Evolutionary conservation across 2,113 vertebrate species (phyloP).

Genomic region (Ellobius talpinus): DNA sequence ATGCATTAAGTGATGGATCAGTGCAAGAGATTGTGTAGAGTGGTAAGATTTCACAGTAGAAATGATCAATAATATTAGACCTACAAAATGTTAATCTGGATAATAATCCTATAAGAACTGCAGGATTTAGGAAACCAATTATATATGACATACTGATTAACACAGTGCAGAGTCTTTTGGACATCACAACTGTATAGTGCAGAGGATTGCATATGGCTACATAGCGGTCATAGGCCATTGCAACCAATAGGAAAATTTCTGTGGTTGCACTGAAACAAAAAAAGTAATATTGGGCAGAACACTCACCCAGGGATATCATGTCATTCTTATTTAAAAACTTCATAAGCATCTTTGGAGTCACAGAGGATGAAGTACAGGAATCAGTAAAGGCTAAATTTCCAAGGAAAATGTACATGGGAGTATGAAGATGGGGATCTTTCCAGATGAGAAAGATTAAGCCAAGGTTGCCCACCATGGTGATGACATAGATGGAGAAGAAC

Average conservation of each 20-base stretch:
- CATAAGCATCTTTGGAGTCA: constrained; percentile 59
- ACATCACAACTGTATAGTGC: constrained; percentile 67
- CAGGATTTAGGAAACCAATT: constrained; percentile 52
- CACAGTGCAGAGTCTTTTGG: constrained; percentile 38
- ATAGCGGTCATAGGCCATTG: constrained; percentile 75
- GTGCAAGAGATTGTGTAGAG: constrained; percentile 73
- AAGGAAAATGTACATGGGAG: constrained; percentile 47
- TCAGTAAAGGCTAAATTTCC: constrained; percentile 59
- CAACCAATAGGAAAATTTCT: constrained; percentile 72
- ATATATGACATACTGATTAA: constrained; percentile 50
- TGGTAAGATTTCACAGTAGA: constrained; percentile 73
- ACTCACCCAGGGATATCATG: constrained; percentile 29
- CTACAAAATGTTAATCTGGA: constrained; percentile 66
- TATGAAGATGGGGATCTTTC: constrained; percentile 59
- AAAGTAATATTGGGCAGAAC: constrained; percentile 55
- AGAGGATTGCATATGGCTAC: constrained; percentile 72
- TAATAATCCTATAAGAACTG: constrained; percentile 58
- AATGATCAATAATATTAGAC: constrained; percentile 67
- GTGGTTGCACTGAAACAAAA: constrained; percentile 65
- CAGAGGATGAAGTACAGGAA: constrained; percentile 53
- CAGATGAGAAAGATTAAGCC: constrained; percentile 59
- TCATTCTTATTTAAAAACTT: neutral
- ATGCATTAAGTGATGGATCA: constrained; percentile 59
- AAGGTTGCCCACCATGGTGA: constrained; percentile 52
- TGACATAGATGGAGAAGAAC: constrained; percentile 51